Percentiles rank a stretch among this genome's conserved stretches.
These are phyloP conservation scores for Deroplatys truncata DNA, from an alignment of 2,888 invertebrate genomes.

Conservation along the genomic window DNA sequence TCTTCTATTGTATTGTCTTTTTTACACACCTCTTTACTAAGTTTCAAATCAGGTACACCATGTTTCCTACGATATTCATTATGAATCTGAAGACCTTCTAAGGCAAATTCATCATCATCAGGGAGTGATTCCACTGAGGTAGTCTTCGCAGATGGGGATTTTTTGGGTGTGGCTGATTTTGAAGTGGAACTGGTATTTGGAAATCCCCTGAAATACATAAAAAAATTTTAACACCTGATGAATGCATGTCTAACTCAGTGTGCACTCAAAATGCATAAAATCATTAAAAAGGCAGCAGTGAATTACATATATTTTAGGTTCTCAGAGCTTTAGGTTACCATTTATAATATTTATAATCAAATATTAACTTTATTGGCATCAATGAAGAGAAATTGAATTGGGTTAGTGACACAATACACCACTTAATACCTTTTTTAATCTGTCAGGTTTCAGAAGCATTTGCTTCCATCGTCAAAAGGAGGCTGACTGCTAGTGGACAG, in stretches of 20 bases:
- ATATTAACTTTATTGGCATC: too few relatives aligned
- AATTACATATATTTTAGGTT: too few relatives aligned
- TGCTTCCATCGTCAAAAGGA: too few relatives aligned
- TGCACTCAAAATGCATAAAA: background rate
- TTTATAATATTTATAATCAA: too few relatives aligned
- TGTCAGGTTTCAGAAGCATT: too few relatives aligned
- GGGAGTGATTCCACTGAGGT: background rate
- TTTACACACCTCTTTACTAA: conserved; percentile 47
- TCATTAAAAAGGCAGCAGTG: too few relatives aligned
- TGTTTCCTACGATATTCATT: conserved; percentile 60
- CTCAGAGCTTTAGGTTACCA: too few relatives aligned
- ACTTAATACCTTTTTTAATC: too few relatives aligned
- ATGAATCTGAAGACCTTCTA: conserved; percentile 54
- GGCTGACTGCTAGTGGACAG: too few relatives aligned
- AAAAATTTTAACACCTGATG: background rate
- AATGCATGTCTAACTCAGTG: background rate
- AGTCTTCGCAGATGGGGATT: conserved; percentile 29
- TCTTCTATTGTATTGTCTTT: too few relatives aligned
- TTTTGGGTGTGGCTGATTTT: background rate
- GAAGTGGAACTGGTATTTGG: background rate
- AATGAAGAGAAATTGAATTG: too few relatives aligned
- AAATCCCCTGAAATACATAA: conserved; percentile 13
- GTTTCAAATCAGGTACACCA: conserved; percentile 51
- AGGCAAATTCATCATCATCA: conserved; percentile 41
- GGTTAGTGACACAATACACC: too few relatives aligned